Evolutionary conservation across 2,113 vertebrate species (phyloP).

Genomic region (Haemorhous mexicanus): DNA sequence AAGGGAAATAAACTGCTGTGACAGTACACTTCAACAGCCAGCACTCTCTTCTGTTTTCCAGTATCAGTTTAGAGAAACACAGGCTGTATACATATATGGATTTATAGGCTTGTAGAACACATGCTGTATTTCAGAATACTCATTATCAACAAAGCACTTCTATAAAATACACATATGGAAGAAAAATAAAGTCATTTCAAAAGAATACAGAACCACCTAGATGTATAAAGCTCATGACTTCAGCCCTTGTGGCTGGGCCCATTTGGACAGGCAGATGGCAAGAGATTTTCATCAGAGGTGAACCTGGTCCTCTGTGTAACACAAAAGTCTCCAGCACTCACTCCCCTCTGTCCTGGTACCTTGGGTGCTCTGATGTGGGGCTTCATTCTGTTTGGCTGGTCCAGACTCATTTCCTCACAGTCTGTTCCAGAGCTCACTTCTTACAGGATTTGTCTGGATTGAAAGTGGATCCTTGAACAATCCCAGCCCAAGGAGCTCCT

Average conservation of each 20-base stretch:
- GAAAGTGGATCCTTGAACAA: not conserved
- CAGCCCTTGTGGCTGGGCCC: not conserved
- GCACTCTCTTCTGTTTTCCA: not conserved
- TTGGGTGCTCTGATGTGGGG: not conserved
- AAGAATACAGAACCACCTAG: not conserved
- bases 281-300: not conserved
- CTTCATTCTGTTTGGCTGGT: not conserved
- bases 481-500: not conserved
- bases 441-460: not conserved
- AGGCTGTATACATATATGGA: not conserved
- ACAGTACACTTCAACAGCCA: not conserved
- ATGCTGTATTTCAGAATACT: not conserved
- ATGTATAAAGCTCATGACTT: not conserved
- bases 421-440: not conserved
- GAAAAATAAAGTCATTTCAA: not conserved
- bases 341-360: not conserved
- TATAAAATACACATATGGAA: not conserved
- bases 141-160: not conserved
- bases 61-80: not conserved
- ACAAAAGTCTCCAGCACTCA: not conserved
- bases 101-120: not conserved
- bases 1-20: not conserved
- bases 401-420: not conserved
- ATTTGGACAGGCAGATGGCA: not conserved
- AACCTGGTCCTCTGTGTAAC: not conserved